Conservation (phyloP, 2,888 invertebrate species). For the Nowickia ferox region DNA sequence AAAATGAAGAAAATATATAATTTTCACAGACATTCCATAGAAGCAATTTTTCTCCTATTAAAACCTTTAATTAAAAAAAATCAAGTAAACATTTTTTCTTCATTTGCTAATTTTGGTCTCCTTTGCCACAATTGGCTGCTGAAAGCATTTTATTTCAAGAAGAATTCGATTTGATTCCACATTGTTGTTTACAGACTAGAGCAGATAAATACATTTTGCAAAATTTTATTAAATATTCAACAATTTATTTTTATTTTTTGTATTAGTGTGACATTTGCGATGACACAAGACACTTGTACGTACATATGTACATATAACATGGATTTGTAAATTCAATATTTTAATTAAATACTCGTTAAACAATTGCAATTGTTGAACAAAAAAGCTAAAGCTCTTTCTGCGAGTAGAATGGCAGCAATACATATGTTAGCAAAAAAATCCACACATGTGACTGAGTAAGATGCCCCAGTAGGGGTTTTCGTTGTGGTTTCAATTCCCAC, state of each 20-base stretch:
- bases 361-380: not conserved
- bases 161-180: not conserved
- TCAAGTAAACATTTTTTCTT: too few relatives aligned
- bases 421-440: too few relatives aligned
- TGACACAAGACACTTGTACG: constrained; percentile 29
- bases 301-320: not conserved
- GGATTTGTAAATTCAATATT: constrained; percentile 19
- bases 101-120: too few relatives aligned
- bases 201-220: not conserved
- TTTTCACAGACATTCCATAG: too few relatives aligned
- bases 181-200: not conserved
- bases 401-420: too few relatives aligned
- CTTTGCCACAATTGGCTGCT: too few relatives aligned
- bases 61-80: too few relatives aligned
- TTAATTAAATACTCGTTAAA: constrained; percentile 27
- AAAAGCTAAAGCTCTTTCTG: not conserved
- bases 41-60: too few relatives aligned
- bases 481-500: too few relatives aligned
- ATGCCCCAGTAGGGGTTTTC: too few relatives aligned
- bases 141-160: not conserved
- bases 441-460: too few relatives aligned
- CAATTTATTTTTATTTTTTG: constrained; percentile 4
- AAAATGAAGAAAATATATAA: too few relatives aligned
- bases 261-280: constrained; percentile 28
- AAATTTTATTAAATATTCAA: constrained; percentile 22